A percentile compares a stretch with the other conserved stretches of the same genome.
These are phyloP conservation scores for Drosophila teissieri DNA, from an alignment of 1,140 invertebrate genomes.

Conservation along the genomic window DNA sequence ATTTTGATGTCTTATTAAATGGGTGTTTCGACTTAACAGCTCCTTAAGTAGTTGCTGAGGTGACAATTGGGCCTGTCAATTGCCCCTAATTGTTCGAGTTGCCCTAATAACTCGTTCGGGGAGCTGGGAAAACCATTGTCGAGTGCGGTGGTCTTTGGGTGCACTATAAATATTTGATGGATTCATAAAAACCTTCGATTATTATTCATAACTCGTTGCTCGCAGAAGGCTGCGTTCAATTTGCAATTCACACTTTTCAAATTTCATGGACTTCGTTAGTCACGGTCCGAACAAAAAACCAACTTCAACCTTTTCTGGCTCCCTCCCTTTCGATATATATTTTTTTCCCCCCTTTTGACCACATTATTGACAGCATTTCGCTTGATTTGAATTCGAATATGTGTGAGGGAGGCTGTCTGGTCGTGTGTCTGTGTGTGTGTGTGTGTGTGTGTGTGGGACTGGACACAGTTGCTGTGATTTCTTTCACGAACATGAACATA, in stretches of 20 bases:
- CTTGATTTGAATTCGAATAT: slow-evolving; percentile 79
- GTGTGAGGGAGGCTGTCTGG: slow-evolving; percentile 36
- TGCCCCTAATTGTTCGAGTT: slow-evolving; percentile 24
- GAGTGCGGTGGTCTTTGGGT: not conserved
- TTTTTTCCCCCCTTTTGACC: slow-evolving; percentile 22
- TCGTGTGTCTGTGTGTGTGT: not conserved
- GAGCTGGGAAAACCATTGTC: not conserved
- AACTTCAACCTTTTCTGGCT: slow-evolving; percentile 32
- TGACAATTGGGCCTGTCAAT: slow-evolving; percentile 52
- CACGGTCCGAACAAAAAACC: slow-evolving; percentile 51
- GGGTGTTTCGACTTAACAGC: slow-evolving; percentile 69
- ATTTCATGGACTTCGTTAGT: slow-evolving; percentile 80
- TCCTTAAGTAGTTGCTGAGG: slow-evolving; percentile 71
- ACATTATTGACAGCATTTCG: slow-evolving; percentile 80
- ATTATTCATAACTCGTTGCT: slow-evolving; percentile 78
- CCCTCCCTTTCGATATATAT: slow-evolving; percentile 7
- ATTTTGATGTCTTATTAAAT: slow-evolving; percentile 81
- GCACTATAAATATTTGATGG: slow-evolving; percentile 36
- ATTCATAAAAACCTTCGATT: slow-evolving; percentile 50
- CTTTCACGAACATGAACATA: slow-evolving; percentile 73
- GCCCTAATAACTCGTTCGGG: not conserved
- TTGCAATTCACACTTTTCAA: slow-evolving; percentile 82
- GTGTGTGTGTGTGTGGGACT: slow-evolving; percentile 23
- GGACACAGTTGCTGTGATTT: slow-evolving; percentile 81
- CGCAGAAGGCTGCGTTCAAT: slow-evolving; percentile 58